phyloP scores from a whole-genome alignment of 1,140 invertebrate genomes.

The Teleogryllus occipitalis region DNA sequence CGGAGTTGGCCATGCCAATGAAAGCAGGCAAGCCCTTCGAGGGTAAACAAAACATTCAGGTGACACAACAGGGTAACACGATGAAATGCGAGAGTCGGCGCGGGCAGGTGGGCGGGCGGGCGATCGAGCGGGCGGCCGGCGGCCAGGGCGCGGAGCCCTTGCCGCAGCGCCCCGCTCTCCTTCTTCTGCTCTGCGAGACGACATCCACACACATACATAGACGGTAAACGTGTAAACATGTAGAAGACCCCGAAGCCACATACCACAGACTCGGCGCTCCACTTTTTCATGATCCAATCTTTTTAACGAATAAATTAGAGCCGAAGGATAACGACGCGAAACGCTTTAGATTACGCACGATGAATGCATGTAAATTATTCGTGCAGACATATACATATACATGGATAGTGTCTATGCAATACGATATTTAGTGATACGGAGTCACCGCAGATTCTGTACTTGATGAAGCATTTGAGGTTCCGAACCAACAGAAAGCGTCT shows the following conservation, averaged over 20 bases:
- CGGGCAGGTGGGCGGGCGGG: too few species aligned
- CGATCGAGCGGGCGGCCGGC: too few species aligned
- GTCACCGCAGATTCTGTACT: background rate
- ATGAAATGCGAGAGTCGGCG: too few species aligned
- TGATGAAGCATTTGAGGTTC: background rate
- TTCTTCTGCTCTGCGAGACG: background rate
- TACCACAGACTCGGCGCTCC: background rate
- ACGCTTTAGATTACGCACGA: background rate
- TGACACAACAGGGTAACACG: too few species aligned
- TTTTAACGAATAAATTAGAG: background rate
- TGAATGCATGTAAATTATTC: background rate
- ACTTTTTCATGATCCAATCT: background rate
- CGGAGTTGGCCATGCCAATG: too few species aligned
- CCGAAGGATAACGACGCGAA: background rate
- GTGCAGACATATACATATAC: background rate
- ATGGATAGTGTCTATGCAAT: background rate
- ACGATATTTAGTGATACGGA: background rate
- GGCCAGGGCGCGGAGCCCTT: too few species aligned
- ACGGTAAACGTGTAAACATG: background rate
- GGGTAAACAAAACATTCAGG: too few species aligned
- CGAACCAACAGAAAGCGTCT: background rate
- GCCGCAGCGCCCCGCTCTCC: too few species aligned
- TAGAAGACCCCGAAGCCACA: background rate
- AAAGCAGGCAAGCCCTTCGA: too few species aligned
- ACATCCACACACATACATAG: constrained; percentile 4